Percentiles rank a stretch among this genome's conserved stretches.
Conservation (phyloP, 2,888 invertebrate species). For the Diaphora mendica region DNA sequence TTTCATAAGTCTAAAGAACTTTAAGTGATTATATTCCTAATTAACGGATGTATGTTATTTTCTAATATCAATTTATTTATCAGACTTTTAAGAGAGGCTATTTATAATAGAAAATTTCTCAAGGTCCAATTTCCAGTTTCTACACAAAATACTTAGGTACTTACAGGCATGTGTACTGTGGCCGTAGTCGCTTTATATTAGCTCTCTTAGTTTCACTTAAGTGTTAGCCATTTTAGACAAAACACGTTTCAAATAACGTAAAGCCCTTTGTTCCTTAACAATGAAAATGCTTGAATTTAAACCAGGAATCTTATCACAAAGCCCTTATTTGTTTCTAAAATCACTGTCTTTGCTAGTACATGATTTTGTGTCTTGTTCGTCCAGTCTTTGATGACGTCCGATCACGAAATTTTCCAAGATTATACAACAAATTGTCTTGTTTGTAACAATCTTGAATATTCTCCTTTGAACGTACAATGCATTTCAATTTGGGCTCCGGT, state of each 20-base stretch:
- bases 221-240: constrained; percentile 75
- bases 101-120: neutral
- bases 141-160: constrained; percentile 32
- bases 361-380: constrained; percentile 56
- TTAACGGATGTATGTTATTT: neutral
- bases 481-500: constrained; percentile 31
- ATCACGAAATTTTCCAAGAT: constrained; percentile 40
- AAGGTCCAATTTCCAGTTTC: neutral
- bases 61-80: neutral
- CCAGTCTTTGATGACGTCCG: constrained; percentile 44
- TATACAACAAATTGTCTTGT: constrained; percentile 46
- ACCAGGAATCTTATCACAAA: constrained; percentile 74
- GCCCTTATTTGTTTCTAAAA: constrained; percentile 77
- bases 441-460: constrained; percentile 45
- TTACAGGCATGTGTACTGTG: constrained; percentile 36
- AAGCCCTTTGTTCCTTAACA: constrained; percentile 75
- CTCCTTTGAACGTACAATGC: constrained; percentile 37
- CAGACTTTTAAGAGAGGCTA: too few relatives aligned
- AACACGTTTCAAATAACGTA: constrained; percentile 73
- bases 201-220: constrained; percentile 46
- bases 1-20: neutral
- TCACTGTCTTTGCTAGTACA: constrained; percentile 72
- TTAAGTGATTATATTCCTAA: neutral
- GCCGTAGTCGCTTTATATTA: constrained; percentile 49
- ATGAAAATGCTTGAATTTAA: constrained; percentile 76